A percentile compares a stretch with the other conserved stretches of the same genome.
Conservation (phyloP, 2,797 vertebrate species). For the Peromyscus nudipes region DNA sequence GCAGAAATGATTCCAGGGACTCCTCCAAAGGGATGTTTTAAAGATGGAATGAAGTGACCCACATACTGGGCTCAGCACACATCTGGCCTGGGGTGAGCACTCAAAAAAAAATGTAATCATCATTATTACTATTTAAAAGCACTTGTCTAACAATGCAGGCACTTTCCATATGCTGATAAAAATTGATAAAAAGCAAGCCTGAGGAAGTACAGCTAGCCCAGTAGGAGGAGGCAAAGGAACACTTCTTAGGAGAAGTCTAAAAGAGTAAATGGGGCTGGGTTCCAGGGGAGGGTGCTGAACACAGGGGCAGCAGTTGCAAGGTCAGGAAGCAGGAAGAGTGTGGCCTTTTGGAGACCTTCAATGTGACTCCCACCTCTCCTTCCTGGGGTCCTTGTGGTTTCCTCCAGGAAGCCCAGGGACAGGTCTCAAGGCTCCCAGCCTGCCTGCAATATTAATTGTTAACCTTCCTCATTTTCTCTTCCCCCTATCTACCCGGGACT, state of each 20-base stretch:
- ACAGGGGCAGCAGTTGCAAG: not conserved
- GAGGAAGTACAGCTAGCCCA: not conserved
- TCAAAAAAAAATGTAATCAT: not conserved
- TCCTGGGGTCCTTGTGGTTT: not conserved
- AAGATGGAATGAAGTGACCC: not conserved
- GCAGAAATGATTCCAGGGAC: not conserved
- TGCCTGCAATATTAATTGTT: constrained; percentile 80
- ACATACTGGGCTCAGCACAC: not conserved
- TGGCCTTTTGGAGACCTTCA: not conserved
- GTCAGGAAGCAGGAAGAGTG: not conserved
- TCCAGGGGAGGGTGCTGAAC: fast-evolving
- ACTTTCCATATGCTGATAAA: not conserved
- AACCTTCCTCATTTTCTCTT: constrained; percentile 81
- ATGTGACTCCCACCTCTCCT: not conserved
- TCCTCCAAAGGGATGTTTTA: not conserved
- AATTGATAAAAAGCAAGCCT: not conserved
- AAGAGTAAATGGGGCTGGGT: not conserved
- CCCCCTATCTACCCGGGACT: constrained; percentile 71
- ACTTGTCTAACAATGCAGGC: not conserved
- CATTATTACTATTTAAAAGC: not conserved
- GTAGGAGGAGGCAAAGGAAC: not conserved
- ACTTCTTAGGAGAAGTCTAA: not conserved
- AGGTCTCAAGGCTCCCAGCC: not conserved
- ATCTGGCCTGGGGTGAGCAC: constrained; percentile 5
- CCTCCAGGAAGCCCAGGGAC: not conserved